phyloP scores from a whole-genome alignment of 2,797 vertebrate genomes.

The Notolepis coatsorum region DNA sequence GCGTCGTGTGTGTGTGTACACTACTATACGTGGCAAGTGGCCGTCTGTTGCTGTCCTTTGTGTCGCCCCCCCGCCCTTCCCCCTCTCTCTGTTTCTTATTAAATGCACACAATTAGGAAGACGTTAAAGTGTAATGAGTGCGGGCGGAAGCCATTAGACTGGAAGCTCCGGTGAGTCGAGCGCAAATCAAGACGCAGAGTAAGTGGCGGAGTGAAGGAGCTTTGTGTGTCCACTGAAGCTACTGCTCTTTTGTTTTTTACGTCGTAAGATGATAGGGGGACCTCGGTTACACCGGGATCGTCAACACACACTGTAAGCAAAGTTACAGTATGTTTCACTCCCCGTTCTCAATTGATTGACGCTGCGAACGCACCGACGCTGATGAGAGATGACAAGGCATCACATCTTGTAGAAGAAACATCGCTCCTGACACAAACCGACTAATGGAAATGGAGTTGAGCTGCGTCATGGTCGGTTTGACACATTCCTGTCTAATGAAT shows the following conservation, averaged over 20 bases:
- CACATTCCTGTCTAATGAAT: too few relatives aligned
- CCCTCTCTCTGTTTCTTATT: conserved; percentile 39
- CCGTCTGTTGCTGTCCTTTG: too few relatives aligned
- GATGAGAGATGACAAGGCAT: too few relatives aligned
- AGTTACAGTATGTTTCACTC: not conserved
- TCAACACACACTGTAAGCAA: too few relatives aligned
- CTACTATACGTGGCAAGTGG: too few relatives aligned
- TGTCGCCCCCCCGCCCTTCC: too few relatives aligned
- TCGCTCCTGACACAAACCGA: too few relatives aligned
- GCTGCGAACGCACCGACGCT: too few relatives aligned
- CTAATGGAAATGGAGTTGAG: too few relatives aligned
- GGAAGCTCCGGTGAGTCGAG: conserved; percentile 42
- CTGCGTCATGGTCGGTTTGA: too few relatives aligned
- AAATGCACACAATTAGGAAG: conserved; percentile 65
- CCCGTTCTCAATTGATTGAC: too few relatives aligned
- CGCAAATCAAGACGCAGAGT: conserved; percentile 59
- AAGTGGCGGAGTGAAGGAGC: conserved; percentile 38
- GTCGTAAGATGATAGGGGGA: conserved; percentile 57
- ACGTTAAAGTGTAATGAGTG: conserved; percentile 63
- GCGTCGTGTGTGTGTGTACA: not conserved
- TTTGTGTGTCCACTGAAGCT: conserved; percentile 48
- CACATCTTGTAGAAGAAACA: too few relatives aligned
- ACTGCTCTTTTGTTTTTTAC: conserved; percentile 53
- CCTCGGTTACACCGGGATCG: conserved; percentile 40
- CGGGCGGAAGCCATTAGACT: conserved; percentile 54